phyloP scores from a whole-genome alignment of 2,797 vertebrate species.

The Etheostoma nigrum region DNA sequence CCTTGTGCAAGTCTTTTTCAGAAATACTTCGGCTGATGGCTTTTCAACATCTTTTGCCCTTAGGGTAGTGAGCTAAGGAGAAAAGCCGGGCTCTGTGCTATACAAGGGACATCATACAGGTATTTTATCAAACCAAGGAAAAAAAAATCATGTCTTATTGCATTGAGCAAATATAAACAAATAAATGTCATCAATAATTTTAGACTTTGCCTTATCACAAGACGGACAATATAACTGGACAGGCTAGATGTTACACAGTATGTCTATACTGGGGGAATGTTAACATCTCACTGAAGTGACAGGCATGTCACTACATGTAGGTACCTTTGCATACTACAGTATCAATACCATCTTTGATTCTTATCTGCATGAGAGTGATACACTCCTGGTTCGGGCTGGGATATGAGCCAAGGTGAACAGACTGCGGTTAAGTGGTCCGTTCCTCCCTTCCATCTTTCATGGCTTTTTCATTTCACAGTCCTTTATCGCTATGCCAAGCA shows the following conservation, averaged over 20 bases:
- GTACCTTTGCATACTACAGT: conserved; percentile 38
- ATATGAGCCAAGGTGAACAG: conserved; percentile 65
- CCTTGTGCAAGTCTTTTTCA: conserved; percentile 5
- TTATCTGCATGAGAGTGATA: conserved; percentile 67
- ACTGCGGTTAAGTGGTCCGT: conserved; percentile 65
- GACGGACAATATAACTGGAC: conserved; percentile 15
- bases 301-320: conserved; percentile 66
- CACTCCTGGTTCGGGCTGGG: conserved; percentile 60
- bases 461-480: conserved; percentile 77
- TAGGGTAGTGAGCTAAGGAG: background rate
- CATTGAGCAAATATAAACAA: background rate
- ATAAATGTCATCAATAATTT: background rate
- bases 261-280: conserved; percentile 31
- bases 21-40: conserved; percentile 4
- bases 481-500: conserved; percentile 79
- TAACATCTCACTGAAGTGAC: conserved; percentile 56
- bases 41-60: conserved; percentile 21
- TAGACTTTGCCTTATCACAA: background rate
- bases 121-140: conserved; percentile 2
- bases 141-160: background rate
- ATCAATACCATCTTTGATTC: conserved; percentile 70
- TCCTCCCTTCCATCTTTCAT: conserved; percentile 79
- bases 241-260: conserved; percentile 21
- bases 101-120: background rate
- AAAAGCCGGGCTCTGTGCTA: background rate